Conservation (phyloP, 2,797 vertebrate genomes). For the Poecilia gillii region DNA sequence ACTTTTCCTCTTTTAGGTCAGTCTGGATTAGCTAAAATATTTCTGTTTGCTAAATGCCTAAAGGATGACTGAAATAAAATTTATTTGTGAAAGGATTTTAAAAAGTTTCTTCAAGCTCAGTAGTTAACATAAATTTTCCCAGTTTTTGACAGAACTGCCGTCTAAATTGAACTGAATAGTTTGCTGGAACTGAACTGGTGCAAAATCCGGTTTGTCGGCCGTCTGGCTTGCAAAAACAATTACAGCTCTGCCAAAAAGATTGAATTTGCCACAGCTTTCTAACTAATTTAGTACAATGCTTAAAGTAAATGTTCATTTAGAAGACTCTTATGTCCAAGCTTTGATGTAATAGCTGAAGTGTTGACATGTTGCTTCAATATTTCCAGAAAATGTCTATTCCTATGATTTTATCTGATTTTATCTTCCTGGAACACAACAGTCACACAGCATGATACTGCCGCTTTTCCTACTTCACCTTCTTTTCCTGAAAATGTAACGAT, state of each 20-base stretch:
- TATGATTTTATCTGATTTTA: not conserved
- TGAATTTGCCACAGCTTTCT: not conserved
- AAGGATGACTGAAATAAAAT: not conserved
- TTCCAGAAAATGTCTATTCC: not conserved
- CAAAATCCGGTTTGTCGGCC: not conserved
- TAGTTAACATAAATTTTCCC: not conserved
- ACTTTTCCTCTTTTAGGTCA: not conserved
- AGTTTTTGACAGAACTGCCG: not conserved
- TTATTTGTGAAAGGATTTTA: not conserved
- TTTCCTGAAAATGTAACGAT: not conserved
- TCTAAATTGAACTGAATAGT: not conserved
- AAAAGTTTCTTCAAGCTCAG: not conserved
- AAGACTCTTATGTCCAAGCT: not conserved
- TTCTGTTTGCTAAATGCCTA: not conserved
- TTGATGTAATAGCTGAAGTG: too few relatives aligned
- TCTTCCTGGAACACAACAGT: not conserved
- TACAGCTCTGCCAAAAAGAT: not conserved
- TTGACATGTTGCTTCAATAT: not conserved
- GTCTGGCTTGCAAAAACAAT: not conserved
- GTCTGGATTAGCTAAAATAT: not conserved
- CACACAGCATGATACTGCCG: not conserved
- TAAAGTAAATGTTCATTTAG: not conserved
- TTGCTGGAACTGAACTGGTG: not conserved
- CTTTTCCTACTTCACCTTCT: not conserved
- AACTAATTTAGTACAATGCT: not conserved